Base-by-base conservation (phyloP, 1,140 invertebrate genomes). In the Leptinotarsa texana region DNA sequence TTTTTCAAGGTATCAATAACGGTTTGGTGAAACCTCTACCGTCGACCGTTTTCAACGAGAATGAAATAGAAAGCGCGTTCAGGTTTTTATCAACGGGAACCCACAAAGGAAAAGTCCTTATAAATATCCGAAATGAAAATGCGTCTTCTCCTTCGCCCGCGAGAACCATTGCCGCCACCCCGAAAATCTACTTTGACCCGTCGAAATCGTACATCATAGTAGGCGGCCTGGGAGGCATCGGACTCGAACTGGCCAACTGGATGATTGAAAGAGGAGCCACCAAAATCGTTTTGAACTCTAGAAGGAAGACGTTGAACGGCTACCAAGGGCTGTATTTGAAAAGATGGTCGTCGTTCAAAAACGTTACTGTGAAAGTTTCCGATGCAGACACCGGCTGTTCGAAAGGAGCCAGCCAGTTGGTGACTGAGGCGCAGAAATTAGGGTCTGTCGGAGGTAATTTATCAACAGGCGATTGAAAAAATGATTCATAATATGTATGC, bases 41-140 rank as follows among this genome's bases (percentile, higher is more conserved):
- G 2, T 86, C 89, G 4, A 95, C 92, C 1, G 91, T 96, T 0
- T 99, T 96, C 83, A 86, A 89, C 17, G 92, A 93, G 79, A 89
- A 92, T 74, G 91, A 97, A 85, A 89, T 95, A 22, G 96, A 98
- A 85, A 92, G 95, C 83, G 96, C 96, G 4, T 98, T 98, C 88
- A 87, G 93, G 77, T 98, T 91, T 83, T 98, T 99, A 94, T 96
- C 96, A 18, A 92, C 94, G 1, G 97, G 97, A 57, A 97, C 96
- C 87, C 97, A 99, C 85, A 97, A 98, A 77, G 97, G 97, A 79
- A 99, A 98, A 89, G 96, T 99, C 15, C 81, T 98, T 13, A 83
- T 98, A 65, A 93, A 97, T 85, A 93, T 99, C 48, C 88, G 92
- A 22, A 89, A 93, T 15, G 94, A 96, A 84, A 93, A 95, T 82